phyloP scores from a whole-genome alignment of 2,888 invertebrate genomes.

The Polyploca ridens region DNA sequence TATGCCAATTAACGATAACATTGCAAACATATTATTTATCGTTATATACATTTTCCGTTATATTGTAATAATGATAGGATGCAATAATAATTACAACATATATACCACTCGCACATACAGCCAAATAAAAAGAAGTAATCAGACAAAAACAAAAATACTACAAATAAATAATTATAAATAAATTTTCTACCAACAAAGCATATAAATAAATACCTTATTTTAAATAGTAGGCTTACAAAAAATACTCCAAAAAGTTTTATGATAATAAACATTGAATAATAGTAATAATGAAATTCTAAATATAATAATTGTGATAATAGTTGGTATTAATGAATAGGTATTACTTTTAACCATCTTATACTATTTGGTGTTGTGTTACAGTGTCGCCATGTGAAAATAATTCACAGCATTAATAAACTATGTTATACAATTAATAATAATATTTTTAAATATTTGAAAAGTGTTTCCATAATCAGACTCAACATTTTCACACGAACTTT shows the following conservation, averaged over 20 bases:
- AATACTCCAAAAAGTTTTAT: neutral
- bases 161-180: neutral
- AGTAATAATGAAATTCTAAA: slow-evolving; percentile 18
- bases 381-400: slow-evolving; percentile 57
- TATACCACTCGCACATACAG: slow-evolving; percentile 33
- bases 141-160: neutral
- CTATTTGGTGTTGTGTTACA: slow-evolving; percentile 82
- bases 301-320: slow-evolving; percentile 18
- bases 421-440: slow-evolving; percentile 51
- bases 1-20: slow-evolving; percentile 72
- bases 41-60: slow-evolving; percentile 47
- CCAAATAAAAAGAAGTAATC: slow-evolving; percentile 20
- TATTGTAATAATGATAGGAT: slow-evolving; percentile 38
- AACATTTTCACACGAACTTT: slow-evolving; percentile 71
- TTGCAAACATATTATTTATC: slow-evolving; percentile 59
- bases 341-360: slow-evolving; percentile 60
- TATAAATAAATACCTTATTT: neutral
- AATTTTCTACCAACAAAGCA: neutral
- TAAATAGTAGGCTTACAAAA: neutral
- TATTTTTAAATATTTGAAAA: slow-evolving; percentile 58
- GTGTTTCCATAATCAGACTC: slow-evolving; percentile 73
- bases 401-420: slow-evolving; percentile 63
- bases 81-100: slow-evolving; percentile 47
- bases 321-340: slow-evolving; percentile 37
- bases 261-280: slow-evolving; percentile 2